Evolutionary conservation across 2,888 invertebrate species (phyloP).

Genomic region (Cephus pulcher): DNA sequence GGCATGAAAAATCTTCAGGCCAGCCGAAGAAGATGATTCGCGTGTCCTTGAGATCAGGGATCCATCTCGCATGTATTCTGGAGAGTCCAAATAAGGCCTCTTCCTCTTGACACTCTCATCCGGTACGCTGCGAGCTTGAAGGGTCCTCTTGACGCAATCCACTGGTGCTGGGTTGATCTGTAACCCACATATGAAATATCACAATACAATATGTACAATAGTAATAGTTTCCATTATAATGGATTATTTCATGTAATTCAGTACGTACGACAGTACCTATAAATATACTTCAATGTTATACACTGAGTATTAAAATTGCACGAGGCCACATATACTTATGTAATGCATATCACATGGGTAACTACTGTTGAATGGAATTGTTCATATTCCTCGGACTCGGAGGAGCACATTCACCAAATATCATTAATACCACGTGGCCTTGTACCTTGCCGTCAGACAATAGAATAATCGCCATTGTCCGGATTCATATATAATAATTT

Average conservation of each 20-base stretch:
- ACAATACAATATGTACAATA: neutral
- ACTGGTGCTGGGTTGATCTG: slow-evolving; percentile 48
- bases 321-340: neutral
- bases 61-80: neutral
- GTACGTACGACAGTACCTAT: neutral
- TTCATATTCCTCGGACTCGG: neutral
- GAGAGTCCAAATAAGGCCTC: neutral
- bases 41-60: neutral
- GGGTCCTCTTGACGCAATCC: slow-evolving; percentile 41
- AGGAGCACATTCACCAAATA: neutral
- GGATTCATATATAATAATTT: neutral
- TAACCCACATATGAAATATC: slow-evolving; percentile 13
- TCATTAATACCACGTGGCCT: neutral
- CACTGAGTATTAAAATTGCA: neutral
- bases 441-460: no score
- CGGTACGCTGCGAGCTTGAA: slow-evolving; percentile 41
- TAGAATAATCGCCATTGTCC: neutral
- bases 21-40: neutral
- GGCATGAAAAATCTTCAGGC: neutral
- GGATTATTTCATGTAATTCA: neutral
- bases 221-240: neutral
- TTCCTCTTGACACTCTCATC: slow-evolving; percentile 36
- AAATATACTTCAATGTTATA: neutral
- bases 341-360: no score
- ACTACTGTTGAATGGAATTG: neutral